phyloP scores from a whole-genome alignment of 2,888 invertebrate genomes.

The Meta bourneti region DNA sequence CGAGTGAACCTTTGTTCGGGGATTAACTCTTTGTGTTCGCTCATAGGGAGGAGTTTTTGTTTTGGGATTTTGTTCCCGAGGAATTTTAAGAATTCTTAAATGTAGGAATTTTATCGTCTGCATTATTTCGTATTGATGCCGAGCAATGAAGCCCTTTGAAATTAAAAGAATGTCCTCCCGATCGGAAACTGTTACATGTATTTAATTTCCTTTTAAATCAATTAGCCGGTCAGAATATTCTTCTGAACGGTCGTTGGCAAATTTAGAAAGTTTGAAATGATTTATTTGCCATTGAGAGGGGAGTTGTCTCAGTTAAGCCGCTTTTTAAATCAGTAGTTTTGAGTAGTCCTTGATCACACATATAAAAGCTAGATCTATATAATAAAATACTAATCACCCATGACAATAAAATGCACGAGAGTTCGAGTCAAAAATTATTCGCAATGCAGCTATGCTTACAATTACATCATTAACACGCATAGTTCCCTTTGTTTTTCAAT shows the following conservation, averaged over 20 bases:
- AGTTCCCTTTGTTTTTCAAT: no score
- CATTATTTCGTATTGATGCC: conserved; percentile 19
- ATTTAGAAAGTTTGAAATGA: background rate
- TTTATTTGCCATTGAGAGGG: background rate
- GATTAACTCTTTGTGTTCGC: conserved; percentile 71
- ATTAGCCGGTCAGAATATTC: background rate
- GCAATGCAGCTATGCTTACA: no score
- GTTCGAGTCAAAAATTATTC: no score
- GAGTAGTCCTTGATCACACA: no score
- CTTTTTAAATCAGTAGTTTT: background rate
- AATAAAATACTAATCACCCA: no score
- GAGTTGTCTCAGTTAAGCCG: background rate
- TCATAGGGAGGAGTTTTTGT: conserved; percentile 30
- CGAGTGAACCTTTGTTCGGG: conserved; percentile 50
- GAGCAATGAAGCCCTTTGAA: conserved; percentile 14
- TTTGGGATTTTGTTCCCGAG: conserved; percentile 23
- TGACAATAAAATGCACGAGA: no score
- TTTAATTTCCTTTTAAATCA: background rate
- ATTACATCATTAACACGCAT: no score
- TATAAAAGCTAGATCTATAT: no score
- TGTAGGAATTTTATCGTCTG: conserved; percentile 40
- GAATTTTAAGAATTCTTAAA: conserved; percentile 50
- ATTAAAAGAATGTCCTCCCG: background rate
- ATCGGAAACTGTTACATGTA: background rate
- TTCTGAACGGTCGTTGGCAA: background rate